A percentile compares a stretch with the other conserved stretches of the same genome.
These are phyloP conservation scores for Calliopum simillimum DNA, from an alignment of 2,888 invertebrate genomes.

Conservation along the genomic window DNA sequence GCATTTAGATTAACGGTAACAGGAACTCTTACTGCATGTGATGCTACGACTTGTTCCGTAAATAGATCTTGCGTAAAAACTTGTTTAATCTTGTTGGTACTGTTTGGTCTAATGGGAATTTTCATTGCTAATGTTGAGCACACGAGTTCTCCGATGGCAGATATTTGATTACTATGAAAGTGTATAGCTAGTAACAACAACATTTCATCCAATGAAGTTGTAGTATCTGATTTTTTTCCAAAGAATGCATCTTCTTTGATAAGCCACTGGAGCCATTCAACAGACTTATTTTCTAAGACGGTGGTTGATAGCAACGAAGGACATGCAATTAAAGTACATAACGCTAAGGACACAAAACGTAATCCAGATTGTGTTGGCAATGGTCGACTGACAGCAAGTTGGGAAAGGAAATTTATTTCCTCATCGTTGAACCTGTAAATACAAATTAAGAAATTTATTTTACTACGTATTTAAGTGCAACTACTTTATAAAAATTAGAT, in stretches of 20 bases:
- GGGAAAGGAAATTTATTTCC: slow-evolving; percentile 85
- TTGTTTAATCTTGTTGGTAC: slow-evolving; percentile 88
- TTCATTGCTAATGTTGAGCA: slow-evolving; percentile 96
- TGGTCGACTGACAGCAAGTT: slow-evolving; percentile 88
- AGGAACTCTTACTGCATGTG: slow-evolving; percentile 95
- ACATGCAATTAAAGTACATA: slow-evolving; percentile 95
- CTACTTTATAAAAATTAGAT: no score
- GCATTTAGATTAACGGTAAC: slow-evolving; percentile 91
- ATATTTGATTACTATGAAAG: slow-evolving; percentile 94
- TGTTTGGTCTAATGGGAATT: slow-evolving; percentile 85
- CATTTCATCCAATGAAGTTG: slow-evolving; percentile 95
- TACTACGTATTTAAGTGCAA: background rate
- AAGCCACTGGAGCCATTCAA: slow-evolving; percentile 95
- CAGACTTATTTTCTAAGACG: slow-evolving; percentile 86
- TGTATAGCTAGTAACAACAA: slow-evolving; percentile 95
- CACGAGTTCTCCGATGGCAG: slow-evolving; percentile 93
- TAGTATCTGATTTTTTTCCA: slow-evolving; percentile 84
- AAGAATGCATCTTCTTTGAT: slow-evolving; percentile 91
- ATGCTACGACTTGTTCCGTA: slow-evolving; percentile 95
- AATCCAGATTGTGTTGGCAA: slow-evolving; percentile 92
- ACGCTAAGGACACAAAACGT: slow-evolving; percentile 89
- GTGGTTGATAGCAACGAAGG: slow-evolving; percentile 83
- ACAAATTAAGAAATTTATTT: slow-evolving; percentile 1
- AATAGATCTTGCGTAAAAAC: slow-evolving; percentile 97
- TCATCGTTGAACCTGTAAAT: slow-evolving; percentile 84